phyloP scores from a whole-genome alignment of 2,888 invertebrate species.

The Lapara coniferarum region DNA sequence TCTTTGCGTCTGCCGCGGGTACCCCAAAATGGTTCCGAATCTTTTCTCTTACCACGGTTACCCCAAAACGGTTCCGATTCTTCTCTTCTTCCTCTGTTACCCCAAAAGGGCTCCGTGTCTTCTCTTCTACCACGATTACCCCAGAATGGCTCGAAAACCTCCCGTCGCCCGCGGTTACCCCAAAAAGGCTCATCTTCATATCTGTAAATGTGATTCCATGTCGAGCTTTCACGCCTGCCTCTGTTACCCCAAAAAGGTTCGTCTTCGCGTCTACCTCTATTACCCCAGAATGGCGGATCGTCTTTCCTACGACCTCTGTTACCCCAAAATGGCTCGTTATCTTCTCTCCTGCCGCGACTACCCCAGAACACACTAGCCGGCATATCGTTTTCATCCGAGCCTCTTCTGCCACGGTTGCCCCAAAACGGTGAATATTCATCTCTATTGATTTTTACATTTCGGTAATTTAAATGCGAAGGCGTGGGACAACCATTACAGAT shows the following conservation, averaged over 20 bases:
- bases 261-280: conserved; percentile 43
- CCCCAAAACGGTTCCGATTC: conserved; percentile 75
- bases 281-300: conserved; percentile 50
- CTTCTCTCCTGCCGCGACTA: conserved; percentile 56
- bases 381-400: conserved; percentile 45
- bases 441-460: conserved; percentile 43
- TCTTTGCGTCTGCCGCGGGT: conserved; percentile 56
- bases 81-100: conserved; percentile 63
- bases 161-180: conserved; percentile 61
- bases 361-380: conserved; percentile 61
- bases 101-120: conserved; percentile 62
- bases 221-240: conserved; percentile 38
- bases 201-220: conserved; percentile 31
- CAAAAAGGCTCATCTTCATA: conserved; percentile 56
- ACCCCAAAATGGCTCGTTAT: conserved; percentile 55
- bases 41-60: conserved; percentile 64
- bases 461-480: conserved; percentile 33
- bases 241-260: conserved; percentile 43
- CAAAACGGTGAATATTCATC: conserved; percentile 60
- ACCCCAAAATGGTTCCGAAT: conserved; percentile 52
- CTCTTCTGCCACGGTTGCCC: conserved; percentile 55
- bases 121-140: conserved; percentile 54
- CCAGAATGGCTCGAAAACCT: conserved; percentile 61
- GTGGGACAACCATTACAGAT: conserved; percentile 19
- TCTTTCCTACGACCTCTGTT: conserved; percentile 45